Evolutionary conservation across 2,888 invertebrate species (phyloP).

Genomic region (Tenthredo mesomela): DNA sequence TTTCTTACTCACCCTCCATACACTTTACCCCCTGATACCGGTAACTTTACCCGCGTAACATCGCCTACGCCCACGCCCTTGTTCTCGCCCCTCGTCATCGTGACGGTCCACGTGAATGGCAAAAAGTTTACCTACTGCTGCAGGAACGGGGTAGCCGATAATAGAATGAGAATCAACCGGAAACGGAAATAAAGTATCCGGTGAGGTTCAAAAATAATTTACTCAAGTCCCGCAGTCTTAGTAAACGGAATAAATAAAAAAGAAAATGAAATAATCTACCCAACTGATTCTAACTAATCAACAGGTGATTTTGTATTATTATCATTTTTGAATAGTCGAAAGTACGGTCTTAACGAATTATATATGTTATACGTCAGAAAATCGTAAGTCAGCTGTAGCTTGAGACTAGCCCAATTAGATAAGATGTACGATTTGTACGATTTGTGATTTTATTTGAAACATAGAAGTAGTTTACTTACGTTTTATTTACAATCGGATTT

Average conservation of each 20-base stretch:
- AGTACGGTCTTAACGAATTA: neutral
- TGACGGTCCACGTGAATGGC: conserved; percentile 32
- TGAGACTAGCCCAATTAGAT: conserved; percentile 10
- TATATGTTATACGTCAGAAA: neutral
- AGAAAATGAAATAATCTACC: neutral
- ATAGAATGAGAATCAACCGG: conserved; percentile 46
- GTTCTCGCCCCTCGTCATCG: conserved; percentile 30
- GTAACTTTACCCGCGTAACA: conserved; percentile 39
- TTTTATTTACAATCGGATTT: neutral
- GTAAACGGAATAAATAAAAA: neutral
- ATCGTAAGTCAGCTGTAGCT: neutral
- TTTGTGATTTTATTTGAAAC: neutral
- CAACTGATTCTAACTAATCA: neutral
- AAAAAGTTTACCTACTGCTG: conserved; percentile 22
- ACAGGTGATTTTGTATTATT: neutral
- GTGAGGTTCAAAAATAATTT: conserved; percentile 17
- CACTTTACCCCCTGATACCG: neutral
- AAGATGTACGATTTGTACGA: neutral
- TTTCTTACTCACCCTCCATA: conserved; percentile 26
- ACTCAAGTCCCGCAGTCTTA: neutral
- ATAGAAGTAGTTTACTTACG: neutral
- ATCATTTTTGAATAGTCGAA: neutral
- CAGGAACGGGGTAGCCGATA: conserved; percentile 31
- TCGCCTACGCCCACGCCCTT: neutral
- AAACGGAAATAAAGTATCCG: conserved; percentile 15